phyloP scores from a whole-genome alignment of 35 echinoderm and acorn worm species.

The Strongylocentrotus purpuratus region DNA sequence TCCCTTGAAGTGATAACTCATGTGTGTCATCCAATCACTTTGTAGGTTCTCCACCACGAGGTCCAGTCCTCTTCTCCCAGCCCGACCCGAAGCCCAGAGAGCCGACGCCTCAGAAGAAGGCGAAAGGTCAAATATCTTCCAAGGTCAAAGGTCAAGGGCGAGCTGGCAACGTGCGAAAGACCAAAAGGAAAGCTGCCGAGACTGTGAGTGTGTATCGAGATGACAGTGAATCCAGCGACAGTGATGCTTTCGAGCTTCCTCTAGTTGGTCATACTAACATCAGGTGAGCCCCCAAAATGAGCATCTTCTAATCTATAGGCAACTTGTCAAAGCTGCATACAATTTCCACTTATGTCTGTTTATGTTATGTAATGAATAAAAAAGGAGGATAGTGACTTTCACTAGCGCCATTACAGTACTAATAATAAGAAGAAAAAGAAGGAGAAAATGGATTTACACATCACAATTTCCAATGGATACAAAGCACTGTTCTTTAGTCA shows the following conservation, averaged over 20 bases:
- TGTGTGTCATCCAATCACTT: not conserved
- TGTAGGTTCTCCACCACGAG: conserved; percentile 83
- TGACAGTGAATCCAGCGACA: conserved; percentile 30
- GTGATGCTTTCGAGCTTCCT: conserved; percentile 31
- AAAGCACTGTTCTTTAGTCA: too few species aligned
- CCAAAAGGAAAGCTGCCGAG: conserved; percentile 17
- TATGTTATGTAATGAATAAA: not conserved
- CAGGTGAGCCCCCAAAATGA: not conserved
- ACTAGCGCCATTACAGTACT: not conserved
- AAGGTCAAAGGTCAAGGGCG: conserved; percentile 35
- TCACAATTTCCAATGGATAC: too few species aligned
- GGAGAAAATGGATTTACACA: too few species aligned
- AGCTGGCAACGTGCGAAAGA: conserved; percentile 28
- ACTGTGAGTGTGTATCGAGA: conserved; percentile 46
- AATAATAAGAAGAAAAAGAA: too few species aligned
- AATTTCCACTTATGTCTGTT: too few species aligned
- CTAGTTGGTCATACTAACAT: conserved; percentile 31
- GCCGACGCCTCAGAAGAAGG: conserved; percentile 15
- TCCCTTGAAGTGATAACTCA: too few species aligned
- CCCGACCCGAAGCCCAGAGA: conserved; percentile 52
- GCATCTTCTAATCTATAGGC: not conserved
- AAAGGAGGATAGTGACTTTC: not conserved
- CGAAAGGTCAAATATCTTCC: not conserved
- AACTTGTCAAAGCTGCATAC: too few species aligned
- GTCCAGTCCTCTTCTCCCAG: conserved; percentile 75